Conservation (phyloP, 2,113 vertebrate genomes). For the Thermophis baileyi region DNA sequence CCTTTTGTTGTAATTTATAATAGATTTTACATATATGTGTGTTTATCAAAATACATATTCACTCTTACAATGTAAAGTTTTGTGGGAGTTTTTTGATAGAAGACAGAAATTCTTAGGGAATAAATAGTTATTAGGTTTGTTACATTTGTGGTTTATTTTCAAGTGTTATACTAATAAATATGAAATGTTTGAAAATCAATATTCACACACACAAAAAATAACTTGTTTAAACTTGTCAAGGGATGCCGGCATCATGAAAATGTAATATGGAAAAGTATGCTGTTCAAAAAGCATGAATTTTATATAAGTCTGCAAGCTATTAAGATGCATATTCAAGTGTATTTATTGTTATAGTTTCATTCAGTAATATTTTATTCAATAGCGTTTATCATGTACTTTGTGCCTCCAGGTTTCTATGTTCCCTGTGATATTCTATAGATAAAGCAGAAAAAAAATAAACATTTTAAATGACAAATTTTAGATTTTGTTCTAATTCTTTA, state of each 20-base stretch:
- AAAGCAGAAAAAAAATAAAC: slow-evolving; percentile 64
- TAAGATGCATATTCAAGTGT: slow-evolving; percentile 43
- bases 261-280: neutral
- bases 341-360: slow-evolving; percentile 47
- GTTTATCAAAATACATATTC: slow-evolving; percentile 55
- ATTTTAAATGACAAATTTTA: slow-evolving; percentile 48
- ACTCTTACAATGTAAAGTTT: slow-evolving; percentile 58
- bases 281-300: slow-evolving; percentile 62
- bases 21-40: slow-evolving; percentile 57
- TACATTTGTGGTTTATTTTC: slow-evolving; percentile 51
- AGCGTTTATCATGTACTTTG: slow-evolving; percentile 55
- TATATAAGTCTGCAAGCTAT: slow-evolving; percentile 33
- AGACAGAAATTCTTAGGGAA: slow-evolving; percentile 46
- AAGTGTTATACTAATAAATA: slow-evolving; percentile 42
- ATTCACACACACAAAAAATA: neutral
- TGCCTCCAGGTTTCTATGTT: slow-evolving; percentile 69
- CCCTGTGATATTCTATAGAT: slow-evolving; percentile 59
- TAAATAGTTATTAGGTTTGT: slow-evolving; percentile 57
- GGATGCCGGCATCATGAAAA: slow-evolving; percentile 38
- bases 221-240: slow-evolving; percentile 22
- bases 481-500: neutral
- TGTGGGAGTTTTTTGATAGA: slow-evolving; percentile 29
- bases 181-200: slow-evolving; percentile 46
- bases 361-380: slow-evolving; percentile 62
- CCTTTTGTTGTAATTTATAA: slow-evolving; percentile 65